These are phyloP conservation scores for Ophthalmolycus amberensis DNA, from an alignment of 2,113 vertebrate genomes.

Conservation along the genomic window DNA sequence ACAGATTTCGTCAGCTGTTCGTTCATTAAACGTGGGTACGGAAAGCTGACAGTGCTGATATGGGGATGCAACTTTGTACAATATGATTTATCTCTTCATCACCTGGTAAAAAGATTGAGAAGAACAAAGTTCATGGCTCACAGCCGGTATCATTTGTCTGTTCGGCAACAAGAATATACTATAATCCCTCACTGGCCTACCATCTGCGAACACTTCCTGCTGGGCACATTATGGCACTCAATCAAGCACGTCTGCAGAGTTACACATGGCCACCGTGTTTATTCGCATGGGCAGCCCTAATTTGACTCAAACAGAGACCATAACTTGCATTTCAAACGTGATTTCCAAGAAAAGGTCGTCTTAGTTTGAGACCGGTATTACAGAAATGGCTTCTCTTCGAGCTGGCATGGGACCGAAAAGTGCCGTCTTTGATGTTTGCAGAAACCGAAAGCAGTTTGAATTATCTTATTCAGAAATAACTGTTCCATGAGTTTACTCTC, in stretches of 20 bases:
- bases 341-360: constrained; percentile 34
- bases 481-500: constrained; percentile 15
- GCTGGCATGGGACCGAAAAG: neutral
- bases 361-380: constrained; percentile 10
- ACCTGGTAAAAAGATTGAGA: neutral
- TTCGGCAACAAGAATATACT: neutral
- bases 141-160: neutral
- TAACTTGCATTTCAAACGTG: constrained; percentile 13
- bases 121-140: neutral
- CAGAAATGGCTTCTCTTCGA: constrained; percentile 20
- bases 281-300: neutral
- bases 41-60: neutral
- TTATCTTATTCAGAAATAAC: constrained; percentile 30
- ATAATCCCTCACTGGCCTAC: constrained; percentile 1
- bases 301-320: neutral
- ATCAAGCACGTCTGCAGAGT: neutral
- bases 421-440: constrained; percentile 40
- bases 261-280: neutral
- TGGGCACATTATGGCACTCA: neutral
- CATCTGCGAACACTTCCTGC: neutral
- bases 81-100: neutral
- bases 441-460: constrained; percentile 18
- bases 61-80: neutral
- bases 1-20: neutral
- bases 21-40: neutral